Evolutionary conservation across 1,140 invertebrate species (phyloP).

Genomic region (Aphis craccivora): DNA sequence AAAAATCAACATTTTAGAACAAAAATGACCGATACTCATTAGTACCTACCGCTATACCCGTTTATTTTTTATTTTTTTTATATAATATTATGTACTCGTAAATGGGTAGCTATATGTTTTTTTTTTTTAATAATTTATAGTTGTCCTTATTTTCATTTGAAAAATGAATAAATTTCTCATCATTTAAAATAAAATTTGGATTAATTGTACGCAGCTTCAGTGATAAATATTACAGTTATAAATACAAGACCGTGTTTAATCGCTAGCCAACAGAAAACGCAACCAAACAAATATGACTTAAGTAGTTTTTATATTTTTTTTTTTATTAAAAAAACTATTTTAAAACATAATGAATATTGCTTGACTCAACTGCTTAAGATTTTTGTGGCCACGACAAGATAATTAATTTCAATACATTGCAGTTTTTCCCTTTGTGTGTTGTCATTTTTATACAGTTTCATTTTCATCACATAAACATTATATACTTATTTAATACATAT

Average conservation of each 20-base stretch:
- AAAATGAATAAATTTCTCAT: slow-evolving; percentile 11
- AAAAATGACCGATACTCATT: not conserved
- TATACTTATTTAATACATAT: too few relatives aligned
- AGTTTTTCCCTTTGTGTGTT: not conserved
- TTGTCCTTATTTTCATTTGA: not conserved
- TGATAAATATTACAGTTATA: slow-evolving; percentile 37
- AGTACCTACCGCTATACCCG: not conserved
- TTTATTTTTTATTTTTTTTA: not conserved
- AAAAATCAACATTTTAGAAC: not conserved
- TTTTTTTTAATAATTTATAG: not conserved
- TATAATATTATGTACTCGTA: not conserved
- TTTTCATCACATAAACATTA: not conserved
- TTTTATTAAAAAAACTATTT: slow-evolving; percentile 19
- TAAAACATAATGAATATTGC: slow-evolving; percentile 34
- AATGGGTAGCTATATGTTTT: not conserved
- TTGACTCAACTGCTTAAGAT: not conserved
- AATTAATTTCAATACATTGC: slow-evolving; percentile 24
- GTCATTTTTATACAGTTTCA: not conserved
- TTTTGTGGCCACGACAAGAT: not conserved
- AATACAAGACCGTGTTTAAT: slow-evolving; percentile 4
- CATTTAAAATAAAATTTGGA: slow-evolving; percentile 27
- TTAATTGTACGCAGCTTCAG: not conserved
- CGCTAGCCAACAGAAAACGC: not conserved
- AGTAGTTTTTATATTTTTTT: not conserved
- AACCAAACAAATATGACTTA: not conserved